Evolutionary conservation across 2,797 vertebrate species (phyloP).

Genomic region (Megalops cyprinoides): DNA sequence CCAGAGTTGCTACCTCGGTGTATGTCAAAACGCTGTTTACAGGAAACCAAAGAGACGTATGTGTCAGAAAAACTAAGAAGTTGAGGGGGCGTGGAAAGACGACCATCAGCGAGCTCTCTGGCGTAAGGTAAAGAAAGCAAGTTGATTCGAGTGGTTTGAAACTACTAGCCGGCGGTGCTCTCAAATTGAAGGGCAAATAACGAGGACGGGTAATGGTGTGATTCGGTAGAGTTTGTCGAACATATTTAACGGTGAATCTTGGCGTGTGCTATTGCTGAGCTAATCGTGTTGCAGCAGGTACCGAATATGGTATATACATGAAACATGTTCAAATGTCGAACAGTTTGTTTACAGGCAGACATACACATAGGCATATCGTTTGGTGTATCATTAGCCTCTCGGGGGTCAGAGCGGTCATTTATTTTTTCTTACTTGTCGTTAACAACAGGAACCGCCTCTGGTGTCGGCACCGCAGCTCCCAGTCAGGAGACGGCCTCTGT

Average conservation of each 20-base stretch:
- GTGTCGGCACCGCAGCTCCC: neutral
- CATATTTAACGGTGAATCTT: neutral
- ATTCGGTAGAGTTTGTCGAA: neutral
- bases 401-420: neutral
- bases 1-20: neutral
- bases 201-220: neutral
- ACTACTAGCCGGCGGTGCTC: neutral
- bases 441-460: neutral
- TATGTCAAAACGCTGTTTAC: neutral
- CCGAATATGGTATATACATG: neutral
- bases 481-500: neutral
- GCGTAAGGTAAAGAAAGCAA: neutral
- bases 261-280: neutral
- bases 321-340: neutral
- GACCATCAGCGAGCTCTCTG: slow-evolving; percentile 9
- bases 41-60: neutral
- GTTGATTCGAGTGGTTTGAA: neutral
- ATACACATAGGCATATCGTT: neutral
- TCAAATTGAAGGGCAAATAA: neutral
- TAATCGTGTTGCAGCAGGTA: neutral
- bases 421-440: slow-evolving; percentile 1
- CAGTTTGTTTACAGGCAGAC: neutral
- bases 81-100: slow-evolving; percentile 16
- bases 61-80: slow-evolving; percentile 1
- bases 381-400: neutral